Conservation (phyloP, 2,888 invertebrate species). For the Malthinus flaveolus region DNA sequence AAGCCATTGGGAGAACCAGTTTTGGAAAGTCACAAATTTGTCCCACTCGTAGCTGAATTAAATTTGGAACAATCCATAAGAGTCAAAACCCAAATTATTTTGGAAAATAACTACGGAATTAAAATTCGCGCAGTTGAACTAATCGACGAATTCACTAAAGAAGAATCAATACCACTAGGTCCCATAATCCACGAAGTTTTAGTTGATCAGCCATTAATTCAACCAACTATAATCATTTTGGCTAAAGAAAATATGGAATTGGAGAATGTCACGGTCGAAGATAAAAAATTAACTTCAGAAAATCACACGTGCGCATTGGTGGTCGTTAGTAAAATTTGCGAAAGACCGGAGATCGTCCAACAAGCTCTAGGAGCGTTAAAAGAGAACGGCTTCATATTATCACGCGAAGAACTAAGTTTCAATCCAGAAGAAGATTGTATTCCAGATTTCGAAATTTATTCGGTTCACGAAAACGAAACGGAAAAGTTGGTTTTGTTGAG, state of each 20-base stretch:
- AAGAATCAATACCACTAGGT: constrained; percentile 57
- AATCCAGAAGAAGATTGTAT: constrained; percentile 13
- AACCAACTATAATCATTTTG: constrained; percentile 66
- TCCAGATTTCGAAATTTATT: constrained; percentile 57
- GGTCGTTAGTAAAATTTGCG: constrained; percentile 52
- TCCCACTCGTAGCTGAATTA: constrained; percentile 60
- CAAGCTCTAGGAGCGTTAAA: constrained; percentile 1
- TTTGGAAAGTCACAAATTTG: constrained; percentile 74
- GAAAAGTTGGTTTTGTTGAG: constrained; percentile 61
- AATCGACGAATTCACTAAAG: constrained; percentile 35
- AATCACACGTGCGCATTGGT: constrained; percentile 40
- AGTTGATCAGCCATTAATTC: constrained; percentile 70
- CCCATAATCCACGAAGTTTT: constrained; percentile 62
- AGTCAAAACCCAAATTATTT: constrained; percentile 67
- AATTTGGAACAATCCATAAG: constrained; percentile 55
- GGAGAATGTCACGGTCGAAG: constrained; percentile 60
- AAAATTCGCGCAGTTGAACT: constrained; percentile 65
- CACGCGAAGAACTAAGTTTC: constrained; percentile 6
- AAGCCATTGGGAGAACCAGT: constrained; percentile 74
- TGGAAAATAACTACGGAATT: constrained; percentile 69
- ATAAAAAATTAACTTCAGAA: constrained; percentile 59
- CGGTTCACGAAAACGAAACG: constrained; percentile 55
- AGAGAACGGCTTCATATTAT: constrained; percentile 15
- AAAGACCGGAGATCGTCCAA: constrained; percentile 54
- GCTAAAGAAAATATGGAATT: constrained; percentile 58